These are phyloP conservation scores for Drosophila micromelanica DNA, from an alignment of 1,140 invertebrate species.

Conservation along the genomic window DNA sequence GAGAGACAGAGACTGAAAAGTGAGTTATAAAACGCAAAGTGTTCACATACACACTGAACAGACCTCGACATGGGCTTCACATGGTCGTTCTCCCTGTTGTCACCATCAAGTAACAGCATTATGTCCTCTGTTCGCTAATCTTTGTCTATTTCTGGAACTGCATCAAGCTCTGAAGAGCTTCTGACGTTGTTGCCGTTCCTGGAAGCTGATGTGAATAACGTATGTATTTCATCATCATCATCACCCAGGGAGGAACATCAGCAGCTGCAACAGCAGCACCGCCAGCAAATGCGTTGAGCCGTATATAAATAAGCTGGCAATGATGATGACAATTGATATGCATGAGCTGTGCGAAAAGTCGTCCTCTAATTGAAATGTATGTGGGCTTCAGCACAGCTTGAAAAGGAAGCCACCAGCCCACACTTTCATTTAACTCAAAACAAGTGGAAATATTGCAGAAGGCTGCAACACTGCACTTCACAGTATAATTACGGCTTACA, in stretches of 20 bases:
- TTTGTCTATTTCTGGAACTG: constrained; percentile 51
- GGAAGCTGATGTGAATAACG: constrained; percentile 10
- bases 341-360: constrained; percentile 18
- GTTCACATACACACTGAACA: not conserved
- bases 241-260: not conserved
- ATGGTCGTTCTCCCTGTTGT: constrained; percentile 2
- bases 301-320: constrained; percentile 36
- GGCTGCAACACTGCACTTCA: no score
- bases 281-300: constrained; percentile 5
- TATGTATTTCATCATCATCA: constrained; percentile 33
- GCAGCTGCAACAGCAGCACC: not conserved
- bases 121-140: constrained; percentile 30
- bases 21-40: constrained; percentile 18
- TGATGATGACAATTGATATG: constrained; percentile 26
- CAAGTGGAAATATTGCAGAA: not conserved
- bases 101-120: constrained; percentile 16
- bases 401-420: not conserved
- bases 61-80: not conserved
- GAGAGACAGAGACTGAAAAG: not conserved
- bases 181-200: constrained; percentile 9
- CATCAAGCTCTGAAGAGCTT: constrained; percentile 42
- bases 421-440: not conserved
- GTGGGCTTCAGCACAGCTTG: constrained; percentile 3
- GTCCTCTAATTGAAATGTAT: constrained; percentile 10
- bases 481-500: no score